Evolutionary conservation across 2,113 vertebrate species (phyloP), one percentile per base, ranked within the genome.

Genomic region (Notothenia coriiceps): DNA sequence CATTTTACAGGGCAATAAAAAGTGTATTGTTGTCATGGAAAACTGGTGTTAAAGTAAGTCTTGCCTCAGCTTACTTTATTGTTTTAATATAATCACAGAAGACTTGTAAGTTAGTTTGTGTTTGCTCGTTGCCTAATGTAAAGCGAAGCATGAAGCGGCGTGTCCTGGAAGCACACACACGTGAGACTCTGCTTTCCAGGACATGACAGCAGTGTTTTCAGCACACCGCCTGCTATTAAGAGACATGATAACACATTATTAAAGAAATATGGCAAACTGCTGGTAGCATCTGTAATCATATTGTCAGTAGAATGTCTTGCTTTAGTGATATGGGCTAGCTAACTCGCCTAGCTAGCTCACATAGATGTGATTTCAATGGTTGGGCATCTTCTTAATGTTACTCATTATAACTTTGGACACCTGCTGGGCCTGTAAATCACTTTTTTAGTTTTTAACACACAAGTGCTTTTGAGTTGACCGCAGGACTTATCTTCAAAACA

Each of bases 61-160:
- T 29, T 14, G 43, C 3, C 0, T 2, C 17, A n/a, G 11, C 0
- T 13, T 6, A 29, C 11, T 22, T 6, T n/a, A 0, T 59, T 18
- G 1, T 52, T 2, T 2, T 5, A n/a, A 12, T 20, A 40, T 14
- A 25, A 18, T 10, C 10, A 17, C 11, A 70, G 17, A 25, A 18
- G 14, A 40, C 18, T 10, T 49, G 43, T 17, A 35, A 6, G 14
- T 33, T 61, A 61, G n/a, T 5, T 40, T n/a, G n/a, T 40, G 35
- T 33, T 22, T 13, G 51, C 29, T 10, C 15, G 29, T 15, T 8
- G 49, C 74, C 80, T 20, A 35, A 49, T 33, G 11, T n/a, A 5
- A 13, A 54, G 73, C 82, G 82, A 73, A 75, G n/a, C 17, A 13
- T 18, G 17, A 60, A 5, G 61, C 56, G 43, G 68, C 55, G 25